A percentile compares a stretch with the other conserved stretches of the same genome.
Evolutionary conservation across 2,797 vertebrate species (phyloP).

Genomic region (Clarias pachynema): DNA sequence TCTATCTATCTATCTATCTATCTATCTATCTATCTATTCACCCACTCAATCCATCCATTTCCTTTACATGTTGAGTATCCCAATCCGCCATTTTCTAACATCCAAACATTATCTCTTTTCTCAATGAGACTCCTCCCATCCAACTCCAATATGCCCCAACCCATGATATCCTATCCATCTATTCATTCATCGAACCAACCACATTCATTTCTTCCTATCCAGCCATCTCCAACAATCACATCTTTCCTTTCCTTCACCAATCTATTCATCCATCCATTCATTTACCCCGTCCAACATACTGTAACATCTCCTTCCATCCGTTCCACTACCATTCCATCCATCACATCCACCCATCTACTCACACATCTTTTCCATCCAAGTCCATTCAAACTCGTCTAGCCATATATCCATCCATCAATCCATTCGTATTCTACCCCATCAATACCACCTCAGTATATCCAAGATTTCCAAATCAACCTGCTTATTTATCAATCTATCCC

Average conservation of each 20-base stretch:
- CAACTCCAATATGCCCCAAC: background rate
- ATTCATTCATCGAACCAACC: background rate
- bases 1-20: too few relatives aligned
- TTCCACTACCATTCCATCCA: too few relatives aligned
- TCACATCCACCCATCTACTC: background rate
- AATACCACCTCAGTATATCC: too few relatives aligned
- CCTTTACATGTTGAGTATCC: background rate
- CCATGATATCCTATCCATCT: background rate
- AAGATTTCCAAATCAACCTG: too few relatives aligned
- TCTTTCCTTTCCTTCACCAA: background rate
- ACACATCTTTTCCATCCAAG: background rate
- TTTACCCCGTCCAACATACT: background rate
- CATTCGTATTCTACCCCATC: background rate
- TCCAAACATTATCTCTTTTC: too few relatives aligned
- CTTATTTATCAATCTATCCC: background rate
- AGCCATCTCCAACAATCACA: background rate
- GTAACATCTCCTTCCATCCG: background rate
- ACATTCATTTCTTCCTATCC: background rate
- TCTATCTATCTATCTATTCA: background rate
- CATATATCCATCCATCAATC: background rate
- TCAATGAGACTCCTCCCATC: background rate
- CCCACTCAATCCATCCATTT: background rate
- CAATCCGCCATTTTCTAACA: background rate
- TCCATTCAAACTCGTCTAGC: background rate
- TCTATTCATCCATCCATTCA: background rate